Conservation (phyloP, 2,113 vertebrate species). For the Urocolius indicus region DNA sequence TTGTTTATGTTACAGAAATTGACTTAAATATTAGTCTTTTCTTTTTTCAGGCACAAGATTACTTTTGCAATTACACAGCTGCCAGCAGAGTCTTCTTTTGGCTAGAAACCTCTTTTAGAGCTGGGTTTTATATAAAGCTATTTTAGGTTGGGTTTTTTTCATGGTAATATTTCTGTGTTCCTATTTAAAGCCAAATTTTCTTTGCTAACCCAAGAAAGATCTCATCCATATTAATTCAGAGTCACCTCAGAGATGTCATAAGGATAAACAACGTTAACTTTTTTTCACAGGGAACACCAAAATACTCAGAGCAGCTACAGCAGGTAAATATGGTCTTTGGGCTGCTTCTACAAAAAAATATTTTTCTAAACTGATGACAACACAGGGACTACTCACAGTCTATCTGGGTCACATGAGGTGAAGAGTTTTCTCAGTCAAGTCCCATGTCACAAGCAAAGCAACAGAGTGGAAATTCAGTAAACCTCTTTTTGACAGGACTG, state of each 20-base stretch:
- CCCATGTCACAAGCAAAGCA: not conserved
- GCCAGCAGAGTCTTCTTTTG: not conserved
- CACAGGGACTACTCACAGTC: not conserved
- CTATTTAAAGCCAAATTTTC: constrained; percentile 3
- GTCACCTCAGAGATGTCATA: not conserved
- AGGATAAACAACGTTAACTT: not conserved
- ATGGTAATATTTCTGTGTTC: not conserved
- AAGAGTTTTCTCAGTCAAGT: not conserved
- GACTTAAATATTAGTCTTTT: not conserved
- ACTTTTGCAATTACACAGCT: not conserved
- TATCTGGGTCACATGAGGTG: not conserved
- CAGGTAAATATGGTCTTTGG: not conserved
- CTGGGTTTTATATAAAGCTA: not conserved
- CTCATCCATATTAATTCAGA: not conserved
- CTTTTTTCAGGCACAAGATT: not conserved
- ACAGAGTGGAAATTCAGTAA: not conserved
- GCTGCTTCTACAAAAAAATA: not conserved
- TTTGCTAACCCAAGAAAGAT: not conserved
- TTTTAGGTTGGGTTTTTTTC: rapidly evolving
- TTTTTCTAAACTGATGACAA: not conserved
- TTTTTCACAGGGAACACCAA: not conserved
- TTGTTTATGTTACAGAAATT: not conserved
- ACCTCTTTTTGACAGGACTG: not conserved
- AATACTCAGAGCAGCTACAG: not conserved
- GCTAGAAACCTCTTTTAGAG: not conserved